Evolutionary conservation across 1,140 invertebrate species (phyloP), one percentile per base, ranked within the genome.

Genomic region (Battus philenor): DNA sequence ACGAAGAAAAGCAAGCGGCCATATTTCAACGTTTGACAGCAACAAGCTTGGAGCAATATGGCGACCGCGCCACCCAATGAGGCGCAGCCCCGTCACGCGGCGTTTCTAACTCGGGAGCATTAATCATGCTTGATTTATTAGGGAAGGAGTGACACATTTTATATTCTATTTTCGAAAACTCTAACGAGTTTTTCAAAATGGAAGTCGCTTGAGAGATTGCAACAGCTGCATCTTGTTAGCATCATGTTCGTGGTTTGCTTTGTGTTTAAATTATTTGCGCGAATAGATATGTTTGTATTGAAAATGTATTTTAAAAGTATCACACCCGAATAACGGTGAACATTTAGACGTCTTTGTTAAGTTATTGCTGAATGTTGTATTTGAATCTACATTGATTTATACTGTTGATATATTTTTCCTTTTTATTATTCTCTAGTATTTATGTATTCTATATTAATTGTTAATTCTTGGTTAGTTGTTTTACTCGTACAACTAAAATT

Each of bases 181-280:
- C 69, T 60, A 68, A 68, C 61, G 69, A 78, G 66, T 81, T 85
- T 81, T 85, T 85, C 78, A 81, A 85, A 85, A 79, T 75, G 73
- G 66, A 61, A 46, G 63, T 59, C 58, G 59, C 45, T 50, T 69
- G 70, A 72, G 63, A 71, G 61, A 60, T 60, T 44, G 60, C 60
- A 74, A 74, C 81, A 85, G 81, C 81, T 85, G 81, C 75, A 63
- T 80, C 81, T 85, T 81, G 81, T 82, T 85, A 85, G 68, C 63
- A 55, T 54, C 59, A 58, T 76, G 75, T 69, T 64, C 68, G 51
- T 49, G 55, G 60, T 60, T 59, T 53, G 65, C 54, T 72, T 79
- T 76, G 68, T 74, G 71, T 79, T 72, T 47, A 68, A 72, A 78
- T 81, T 80, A 81, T 85, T 76, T 71, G 73, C 75, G 60, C 73